phyloP scores from a whole-genome alignment of 2,113 vertebrate genomes.

The Bubalus kerabau region DNA sequence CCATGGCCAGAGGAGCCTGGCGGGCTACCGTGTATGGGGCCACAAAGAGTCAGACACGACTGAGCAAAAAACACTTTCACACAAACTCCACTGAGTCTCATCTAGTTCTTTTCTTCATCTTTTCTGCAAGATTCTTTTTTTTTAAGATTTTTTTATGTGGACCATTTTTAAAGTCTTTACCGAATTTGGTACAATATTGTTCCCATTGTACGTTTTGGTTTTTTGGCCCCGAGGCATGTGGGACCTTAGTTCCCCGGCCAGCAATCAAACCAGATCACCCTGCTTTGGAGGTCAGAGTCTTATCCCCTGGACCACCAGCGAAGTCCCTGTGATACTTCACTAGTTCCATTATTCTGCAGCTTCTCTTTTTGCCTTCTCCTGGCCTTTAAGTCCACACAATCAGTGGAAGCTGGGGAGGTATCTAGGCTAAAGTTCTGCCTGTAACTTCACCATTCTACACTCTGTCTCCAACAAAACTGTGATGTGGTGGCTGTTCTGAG shows the following conservation, averaged over 20 bases:
- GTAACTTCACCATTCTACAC: neutral
- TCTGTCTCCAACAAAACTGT: neutral
- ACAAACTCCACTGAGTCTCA: neutral
- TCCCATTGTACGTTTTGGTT: neutral
- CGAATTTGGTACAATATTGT: neutral
- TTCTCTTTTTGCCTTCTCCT: neutral
- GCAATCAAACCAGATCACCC: neutral
- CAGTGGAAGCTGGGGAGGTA: neutral
- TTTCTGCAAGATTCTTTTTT: neutral
- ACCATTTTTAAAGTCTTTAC: neutral
- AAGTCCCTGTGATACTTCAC: neutral
- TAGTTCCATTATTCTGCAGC: neutral
- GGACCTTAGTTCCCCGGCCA: neutral
- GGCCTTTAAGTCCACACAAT: neutral
- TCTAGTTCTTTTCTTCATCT: neutral
- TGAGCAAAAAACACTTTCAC: neutral
- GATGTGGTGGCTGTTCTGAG: neutral
- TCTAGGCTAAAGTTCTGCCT: neutral
- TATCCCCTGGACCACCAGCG: neutral
- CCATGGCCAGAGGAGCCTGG: neutral
- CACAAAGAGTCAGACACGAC: neutral
- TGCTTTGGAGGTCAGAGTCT: neutral
- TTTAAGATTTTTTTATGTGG: neutral
- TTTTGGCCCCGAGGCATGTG: neutral
- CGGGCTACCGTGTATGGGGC: neutral